Conservation (phyloP, 2,888 invertebrate genomes). For the Meiosimyza platycephala region DNA sequence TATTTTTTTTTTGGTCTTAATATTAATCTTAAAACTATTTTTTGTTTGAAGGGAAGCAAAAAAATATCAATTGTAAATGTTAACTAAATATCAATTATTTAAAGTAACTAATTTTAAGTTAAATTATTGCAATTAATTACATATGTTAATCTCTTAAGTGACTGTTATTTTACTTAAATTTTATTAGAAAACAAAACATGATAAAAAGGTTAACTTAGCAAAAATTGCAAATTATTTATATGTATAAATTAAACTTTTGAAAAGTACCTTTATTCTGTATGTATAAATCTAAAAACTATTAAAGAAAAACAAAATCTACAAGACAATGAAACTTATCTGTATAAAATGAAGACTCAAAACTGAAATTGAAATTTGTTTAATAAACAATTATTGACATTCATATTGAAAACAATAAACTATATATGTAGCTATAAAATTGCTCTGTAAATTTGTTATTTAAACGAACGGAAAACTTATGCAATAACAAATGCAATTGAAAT, state of each 20-base stretch:
- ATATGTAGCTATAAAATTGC: no score
- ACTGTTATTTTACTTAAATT: conserved; percentile 5
- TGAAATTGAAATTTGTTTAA: no score
- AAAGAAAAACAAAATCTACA: background rate
- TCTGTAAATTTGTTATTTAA: no score
- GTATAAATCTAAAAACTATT: background rate
- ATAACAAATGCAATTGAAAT: no score
- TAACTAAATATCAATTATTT: conserved; percentile 15
- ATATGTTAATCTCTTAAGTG: background rate
- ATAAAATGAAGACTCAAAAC: no score
- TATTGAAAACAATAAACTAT: no score
- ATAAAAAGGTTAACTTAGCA: background rate
- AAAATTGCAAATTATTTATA: background rate
- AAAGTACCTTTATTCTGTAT: conserved; percentile 6
- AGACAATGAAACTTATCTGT: conserved; percentile 14
- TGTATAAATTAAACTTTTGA: background rate
- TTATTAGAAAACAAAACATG: no score
- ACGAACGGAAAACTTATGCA: no score
- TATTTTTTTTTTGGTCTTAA: no score
- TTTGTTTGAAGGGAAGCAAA: background rate
- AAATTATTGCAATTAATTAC: background rate
- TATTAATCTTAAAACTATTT: no score
- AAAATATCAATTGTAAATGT: background rate
- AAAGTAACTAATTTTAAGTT: background rate
- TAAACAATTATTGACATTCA: no score